A percentile compares a stretch with the other conserved stretches of the same genome.
Conservation (phyloP, 2,797 vertebrate species). For the Enteromius radiatus region DNA sequence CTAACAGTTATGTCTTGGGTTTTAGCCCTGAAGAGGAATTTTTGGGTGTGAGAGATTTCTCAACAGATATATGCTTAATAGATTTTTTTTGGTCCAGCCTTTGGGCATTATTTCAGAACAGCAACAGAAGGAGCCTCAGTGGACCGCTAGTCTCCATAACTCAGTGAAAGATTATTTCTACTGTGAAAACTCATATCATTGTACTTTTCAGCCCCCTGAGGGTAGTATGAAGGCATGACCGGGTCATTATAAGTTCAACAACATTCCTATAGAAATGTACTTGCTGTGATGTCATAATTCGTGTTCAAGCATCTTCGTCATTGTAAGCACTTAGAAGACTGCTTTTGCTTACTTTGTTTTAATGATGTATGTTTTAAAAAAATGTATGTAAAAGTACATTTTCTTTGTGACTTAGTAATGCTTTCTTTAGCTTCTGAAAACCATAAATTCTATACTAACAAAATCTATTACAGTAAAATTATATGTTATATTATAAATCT, state of each 20-base stretch:
- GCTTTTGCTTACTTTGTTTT: too few relatives aligned
- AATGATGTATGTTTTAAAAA: background rate
- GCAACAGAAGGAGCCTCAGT: background rate
- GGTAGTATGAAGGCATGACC: constrained; percentile 13
- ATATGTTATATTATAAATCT: background rate
- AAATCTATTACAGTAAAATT: background rate
- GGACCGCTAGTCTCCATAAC: background rate
- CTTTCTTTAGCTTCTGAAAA: background rate
- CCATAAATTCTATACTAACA: background rate
- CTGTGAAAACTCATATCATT: constrained; percentile 4
- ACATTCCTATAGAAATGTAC: background rate
- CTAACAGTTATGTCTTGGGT: constrained; percentile 17
- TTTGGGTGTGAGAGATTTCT: constrained; percentile 9
- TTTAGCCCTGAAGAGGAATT: constrained; percentile 34
- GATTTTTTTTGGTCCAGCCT: background rate
- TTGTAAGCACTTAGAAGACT: constrained; percentile 2
- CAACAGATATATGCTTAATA: constrained; percentile 26
- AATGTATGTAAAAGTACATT: background rate
- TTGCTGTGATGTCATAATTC: background rate
- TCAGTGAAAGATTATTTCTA: background rate
- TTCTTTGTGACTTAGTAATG: background rate
- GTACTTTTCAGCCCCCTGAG: background rate
- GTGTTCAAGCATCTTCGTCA: constrained; percentile 9
- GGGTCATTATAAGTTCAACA: background rate
- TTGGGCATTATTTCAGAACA: constrained; percentile 19